phyloP scores from a whole-genome alignment of 2,113 vertebrate genomes.

The Thryonomys swinderianus region DNA sequence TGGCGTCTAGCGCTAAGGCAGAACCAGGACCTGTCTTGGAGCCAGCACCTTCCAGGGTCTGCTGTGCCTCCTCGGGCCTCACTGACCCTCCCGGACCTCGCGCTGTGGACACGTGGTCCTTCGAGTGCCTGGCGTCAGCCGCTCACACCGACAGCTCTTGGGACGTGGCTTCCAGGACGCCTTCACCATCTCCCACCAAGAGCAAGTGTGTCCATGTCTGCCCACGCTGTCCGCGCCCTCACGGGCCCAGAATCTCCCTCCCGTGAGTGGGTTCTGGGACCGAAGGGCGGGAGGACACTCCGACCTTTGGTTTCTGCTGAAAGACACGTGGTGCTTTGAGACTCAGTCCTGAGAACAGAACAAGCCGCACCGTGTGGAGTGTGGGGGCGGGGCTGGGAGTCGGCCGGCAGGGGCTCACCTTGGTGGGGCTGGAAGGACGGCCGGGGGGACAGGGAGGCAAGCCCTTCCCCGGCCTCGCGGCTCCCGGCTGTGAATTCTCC shows the following conservation, averaged over 20 bases:
- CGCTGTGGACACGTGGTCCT: too few species aligned
- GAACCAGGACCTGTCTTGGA: neutral
- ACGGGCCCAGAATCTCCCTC: neutral
- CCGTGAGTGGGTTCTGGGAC: neutral
- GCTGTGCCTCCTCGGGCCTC: too few species aligned
- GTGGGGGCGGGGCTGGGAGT: neutral
- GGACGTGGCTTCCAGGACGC: too few species aligned
- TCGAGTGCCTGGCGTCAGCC: fast-evolving
- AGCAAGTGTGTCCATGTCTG: too few species aligned
- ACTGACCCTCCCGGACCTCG: too few species aligned
- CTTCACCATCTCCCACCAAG: neutral
- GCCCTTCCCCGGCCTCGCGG: too few species aligned
- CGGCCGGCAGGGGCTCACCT: fast-evolving
- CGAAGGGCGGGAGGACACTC: neutral
- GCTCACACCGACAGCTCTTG: neutral
- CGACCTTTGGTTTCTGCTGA: neutral
- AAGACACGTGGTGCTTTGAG: neutral
- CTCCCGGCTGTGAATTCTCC: too few species aligned
- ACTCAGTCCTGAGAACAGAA: neutral
- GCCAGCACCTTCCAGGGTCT: neutral
- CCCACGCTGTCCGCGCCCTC: neutral
- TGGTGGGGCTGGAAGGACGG: fast-evolving
- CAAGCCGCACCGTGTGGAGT: fast-evolving
- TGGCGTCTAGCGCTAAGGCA: neutral
- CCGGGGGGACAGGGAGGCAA: too few species aligned